Conservation (phyloP, 30 jellyfish, hydroid and myxozoan species). For the Catostylus mosaicus region DNA sequence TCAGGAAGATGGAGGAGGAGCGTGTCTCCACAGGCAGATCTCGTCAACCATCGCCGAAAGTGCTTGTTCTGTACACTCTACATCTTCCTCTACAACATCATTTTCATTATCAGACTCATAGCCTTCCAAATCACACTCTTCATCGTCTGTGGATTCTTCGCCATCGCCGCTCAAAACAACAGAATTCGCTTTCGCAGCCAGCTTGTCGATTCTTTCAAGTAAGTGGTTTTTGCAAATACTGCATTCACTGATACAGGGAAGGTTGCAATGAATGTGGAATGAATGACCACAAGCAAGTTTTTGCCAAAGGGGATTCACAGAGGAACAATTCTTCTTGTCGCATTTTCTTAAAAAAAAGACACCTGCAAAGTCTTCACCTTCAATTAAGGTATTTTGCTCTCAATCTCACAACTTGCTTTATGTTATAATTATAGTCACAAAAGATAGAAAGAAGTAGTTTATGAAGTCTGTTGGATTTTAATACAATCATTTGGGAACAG, state of each 20-base stretch:
- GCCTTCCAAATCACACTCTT: too few species aligned
- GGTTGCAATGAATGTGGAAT: slow-evolving; percentile 23
- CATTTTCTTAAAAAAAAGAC: slow-evolving; percentile 12
- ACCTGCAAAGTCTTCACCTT: neutral
- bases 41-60: neutral
- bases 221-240: slow-evolving; percentile 6
- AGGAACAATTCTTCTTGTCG: slow-evolving; percentile 25
- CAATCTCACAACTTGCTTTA: neutral
- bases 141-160: neutral
- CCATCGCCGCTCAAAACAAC: neutral
- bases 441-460: too few species aligned
- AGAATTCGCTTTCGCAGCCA: neutral
- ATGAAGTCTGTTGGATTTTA: neutral
- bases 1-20: neutral
- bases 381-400: neutral
- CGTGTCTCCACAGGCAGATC: neutral
- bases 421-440: too few species aligned
- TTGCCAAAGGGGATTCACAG: slow-evolving; percentile 33
- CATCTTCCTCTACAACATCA: neutral
- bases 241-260: slow-evolving; percentile 32
- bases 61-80: neutral
- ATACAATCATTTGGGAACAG: neutral
- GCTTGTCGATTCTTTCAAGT: neutral
- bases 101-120: neutral
- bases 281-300: slow-evolving; percentile 21